Base-by-base conservation (phyloP, 2,797 vertebrate genomes). In the Myripristis jacobus region DNA sequence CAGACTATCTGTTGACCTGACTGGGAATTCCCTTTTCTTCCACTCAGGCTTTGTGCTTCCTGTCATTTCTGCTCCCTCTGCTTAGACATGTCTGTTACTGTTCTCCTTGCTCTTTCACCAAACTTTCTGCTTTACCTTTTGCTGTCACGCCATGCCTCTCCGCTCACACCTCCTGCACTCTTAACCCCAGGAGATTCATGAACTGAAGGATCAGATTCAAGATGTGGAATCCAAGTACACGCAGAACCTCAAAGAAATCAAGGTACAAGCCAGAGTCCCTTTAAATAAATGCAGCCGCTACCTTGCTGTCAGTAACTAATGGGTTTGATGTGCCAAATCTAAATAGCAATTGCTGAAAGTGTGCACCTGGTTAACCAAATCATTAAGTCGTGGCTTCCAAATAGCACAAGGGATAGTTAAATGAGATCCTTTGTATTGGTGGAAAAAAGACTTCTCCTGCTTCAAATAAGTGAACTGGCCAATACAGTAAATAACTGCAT, bases 161-260 rank as follows among this genome's bases (percentile, higher is more conserved):
- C 70, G 61, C 75, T 86, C 81, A 51, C 74, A 22, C 59, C 84
- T 66, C 62, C 86, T 56, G 52, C 77, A 3, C 73, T 73, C 66
- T 68, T 77, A 73, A 81, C 82, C 64, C 36, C 92, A 99, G 97
- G 97, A 98, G 88, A 97, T 98, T 92, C 96, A 94, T 92, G 97
- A 99, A 82, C 94, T 99, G 90, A 97, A 97, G 95, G 97, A 98
- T 95, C 97, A 99, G 93, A 97, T 99, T 94, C 96, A 97, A 89
- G 96, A 97, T 90, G 95, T 98, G 93, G 97, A 99, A 94, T 85
- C 94, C 91, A 97, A 91, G 94, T 98, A 97, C 92, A 95, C 92
- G 82, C 96, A 97, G 93, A 96, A 95, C 61, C 92, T 99, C 88
- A 98, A 96, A 92, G 96, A 98, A 87, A 86, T 92, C 86, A 98